phyloP scores from a whole-genome alignment of 1,140 invertebrate genomes.

The Chelonus insularis region DNA sequence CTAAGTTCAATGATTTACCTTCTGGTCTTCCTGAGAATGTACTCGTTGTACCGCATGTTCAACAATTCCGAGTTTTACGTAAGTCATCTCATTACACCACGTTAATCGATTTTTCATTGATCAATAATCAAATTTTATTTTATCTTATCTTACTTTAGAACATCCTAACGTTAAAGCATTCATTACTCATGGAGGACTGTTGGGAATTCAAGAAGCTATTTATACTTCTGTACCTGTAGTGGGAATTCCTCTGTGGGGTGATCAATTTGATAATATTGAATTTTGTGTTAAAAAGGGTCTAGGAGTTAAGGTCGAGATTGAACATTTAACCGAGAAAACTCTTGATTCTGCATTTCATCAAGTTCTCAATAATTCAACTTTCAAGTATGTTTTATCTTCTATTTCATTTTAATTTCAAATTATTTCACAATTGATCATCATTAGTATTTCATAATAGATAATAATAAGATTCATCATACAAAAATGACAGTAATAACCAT shows the following conservation, averaged over 20 bases:
- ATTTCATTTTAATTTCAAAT: not conserved
- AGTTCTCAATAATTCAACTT: not conserved
- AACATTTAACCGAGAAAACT: not conserved
- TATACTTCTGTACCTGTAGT: constrained; percentile 57
- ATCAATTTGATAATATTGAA: constrained; percentile 39
- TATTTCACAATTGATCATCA: constrained; percentile 14
- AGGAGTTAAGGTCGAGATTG: constrained; percentile 8
- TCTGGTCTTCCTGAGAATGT: constrained; percentile 34
- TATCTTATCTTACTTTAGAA: constrained; percentile 32
- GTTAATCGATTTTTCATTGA: no score
- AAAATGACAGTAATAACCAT: no score
- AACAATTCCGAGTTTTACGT: constrained; percentile 34
- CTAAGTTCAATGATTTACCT: constrained; percentile 27
- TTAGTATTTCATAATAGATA: not conserved
- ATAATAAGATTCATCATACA: no score
- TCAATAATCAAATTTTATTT: not conserved
- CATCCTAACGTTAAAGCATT: constrained; percentile 56
- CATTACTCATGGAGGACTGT: constrained; percentile 58
- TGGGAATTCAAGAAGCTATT: constrained; percentile 57
- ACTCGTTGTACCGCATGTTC: constrained; percentile 29
- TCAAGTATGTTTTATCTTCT: not conserved
- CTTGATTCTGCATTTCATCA: not conserved
- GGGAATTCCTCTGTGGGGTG: constrained; percentile 50
- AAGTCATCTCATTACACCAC: no score
- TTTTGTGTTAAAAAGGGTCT: constrained; percentile 25